phyloP scores from a whole-genome alignment of 35 echinoderm and acorn worm genomes.

The Ptychodera flava region DNA sequence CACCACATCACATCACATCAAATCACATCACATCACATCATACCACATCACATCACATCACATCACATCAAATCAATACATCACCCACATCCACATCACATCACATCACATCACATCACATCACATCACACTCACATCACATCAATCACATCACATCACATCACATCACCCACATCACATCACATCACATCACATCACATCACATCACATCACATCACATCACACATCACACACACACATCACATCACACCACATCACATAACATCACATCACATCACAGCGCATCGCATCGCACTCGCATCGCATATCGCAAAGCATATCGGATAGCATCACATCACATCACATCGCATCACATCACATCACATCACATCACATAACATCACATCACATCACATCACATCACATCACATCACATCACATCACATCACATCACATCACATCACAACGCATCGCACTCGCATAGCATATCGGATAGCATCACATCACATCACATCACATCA shows the following conservation, averaged over 20 bases:
- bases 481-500: too few species aligned
- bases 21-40: too few species aligned
- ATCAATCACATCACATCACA: too few species aligned
- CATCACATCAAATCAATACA: slow-evolving; percentile 16
- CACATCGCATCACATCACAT: too few species aligned
- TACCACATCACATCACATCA: slow-evolving; percentile 9
- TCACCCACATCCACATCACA: background rate
- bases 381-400: slow-evolving; percentile 28
- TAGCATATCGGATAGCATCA: too few species aligned
- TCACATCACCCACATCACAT: too few species aligned
- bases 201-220: slow-evolving; percentile 24
- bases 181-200: slow-evolving; percentile 31
- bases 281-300: slow-evolving; percentile 28
- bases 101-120: too few species aligned
- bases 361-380: slow-evolving; percentile 28
- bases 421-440: too few species aligned
- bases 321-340: slow-evolving; percentile 18
- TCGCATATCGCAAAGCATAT: slow-evolving; percentile 14
- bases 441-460: too few species aligned
- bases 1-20: too few species aligned
- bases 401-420: too few species aligned
- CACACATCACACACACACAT: slow-evolving; percentile 8
- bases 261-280: slow-evolving; percentile 22
- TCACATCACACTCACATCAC: too few species aligned
- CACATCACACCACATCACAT: slow-evolving; percentile 23